Percentiles rank a stretch among this genome's conserved stretches.
phyloP scores from a whole-genome alignment of 2,797 vertebrate genomes.

The Sebastiscus albofasciatus region DNA sequence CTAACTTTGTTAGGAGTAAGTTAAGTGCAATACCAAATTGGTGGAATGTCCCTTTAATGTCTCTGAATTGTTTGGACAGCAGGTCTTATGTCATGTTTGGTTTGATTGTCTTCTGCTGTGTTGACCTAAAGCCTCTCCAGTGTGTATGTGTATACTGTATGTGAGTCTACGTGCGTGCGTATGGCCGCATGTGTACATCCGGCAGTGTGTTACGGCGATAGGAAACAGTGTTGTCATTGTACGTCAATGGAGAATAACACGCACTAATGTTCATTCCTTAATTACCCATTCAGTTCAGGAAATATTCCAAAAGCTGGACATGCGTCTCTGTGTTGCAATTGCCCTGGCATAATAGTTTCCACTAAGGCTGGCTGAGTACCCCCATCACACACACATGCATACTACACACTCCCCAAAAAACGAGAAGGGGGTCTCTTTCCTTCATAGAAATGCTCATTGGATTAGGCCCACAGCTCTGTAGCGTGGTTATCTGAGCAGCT shows the following conservation, averaged over 20 bases:
- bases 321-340: conserved; percentile 45
- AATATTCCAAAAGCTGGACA: conserved; percentile 70
- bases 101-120: conserved; percentile 12
- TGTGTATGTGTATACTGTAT: neutral
- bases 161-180: neutral
- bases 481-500: neutral
- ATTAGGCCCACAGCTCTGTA: neutral
- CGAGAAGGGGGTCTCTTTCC: neutral
- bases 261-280: conserved; percentile 54
- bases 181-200: conserved; percentile 8
- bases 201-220: conserved; percentile 29
- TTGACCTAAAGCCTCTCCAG: neutral
- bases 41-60: neutral
- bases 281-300: conserved; percentile 67
- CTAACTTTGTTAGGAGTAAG: neutral
- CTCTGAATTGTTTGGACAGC: neutral
- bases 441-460: neutral
- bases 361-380: conserved; percentile 34
- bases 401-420: neutral
- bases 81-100: conserved; percentile 5
- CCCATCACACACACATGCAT: neutral
- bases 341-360: conserved; percentile 72
- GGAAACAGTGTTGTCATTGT: conserved; percentile 75
- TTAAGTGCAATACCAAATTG: neutral
- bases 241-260: conserved; percentile 69